phyloP scores from a whole-genome alignment of 1,140 invertebrate species.

The Drosophila ficusphila region DNA sequence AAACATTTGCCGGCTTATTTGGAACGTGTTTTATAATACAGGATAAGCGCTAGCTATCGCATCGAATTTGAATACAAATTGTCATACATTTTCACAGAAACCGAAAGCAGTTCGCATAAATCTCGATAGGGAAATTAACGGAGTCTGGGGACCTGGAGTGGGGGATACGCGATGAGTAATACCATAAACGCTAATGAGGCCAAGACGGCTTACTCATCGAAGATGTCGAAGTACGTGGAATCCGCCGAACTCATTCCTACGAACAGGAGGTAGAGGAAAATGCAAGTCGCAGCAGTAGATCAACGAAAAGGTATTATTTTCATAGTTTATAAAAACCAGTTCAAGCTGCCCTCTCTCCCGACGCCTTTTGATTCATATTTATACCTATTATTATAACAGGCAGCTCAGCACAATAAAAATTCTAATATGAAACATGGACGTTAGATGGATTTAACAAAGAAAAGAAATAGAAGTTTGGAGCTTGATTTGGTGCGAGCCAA shows the following conservation, averaged over 20 bases:
- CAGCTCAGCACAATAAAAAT: conserved; percentile 52
- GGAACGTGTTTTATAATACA: conserved; percentile 50
- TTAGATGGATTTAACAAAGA: conserved; percentile 44
- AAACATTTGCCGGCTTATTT: conserved; percentile 60
- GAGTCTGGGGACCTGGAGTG: neutral
- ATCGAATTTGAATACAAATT: conserved; percentile 17
- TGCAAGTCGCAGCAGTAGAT: conserved; percentile 38
- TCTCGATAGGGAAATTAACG: conserved; percentile 10
- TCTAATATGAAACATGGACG: conserved; percentile 59
- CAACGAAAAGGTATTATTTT: conserved; percentile 31
- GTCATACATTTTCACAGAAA: conserved; percentile 20
- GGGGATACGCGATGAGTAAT: conserved; percentile 49
- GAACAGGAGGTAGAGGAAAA: conserved; percentile 34
- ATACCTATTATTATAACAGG: conserved; percentile 28
- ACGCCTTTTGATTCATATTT: conserved; percentile 22
- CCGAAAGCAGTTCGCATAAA: neutral
- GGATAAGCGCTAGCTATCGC: conserved; percentile 32
- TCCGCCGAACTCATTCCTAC: conserved; percentile 2
- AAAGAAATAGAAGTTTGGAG: conserved; percentile 29
- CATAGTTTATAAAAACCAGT: conserved; percentile 34
- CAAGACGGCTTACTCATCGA: conserved; percentile 61
- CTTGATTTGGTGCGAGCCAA: conserved; percentile 19
- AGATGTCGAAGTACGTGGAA: conserved; percentile 9
- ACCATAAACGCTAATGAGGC: conserved; percentile 62
- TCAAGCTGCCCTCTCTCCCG: conserved; percentile 2